Evolutionary conservation across 2,888 invertebrate species (phyloP).

Genomic region (Campoplex capitator): DNA sequence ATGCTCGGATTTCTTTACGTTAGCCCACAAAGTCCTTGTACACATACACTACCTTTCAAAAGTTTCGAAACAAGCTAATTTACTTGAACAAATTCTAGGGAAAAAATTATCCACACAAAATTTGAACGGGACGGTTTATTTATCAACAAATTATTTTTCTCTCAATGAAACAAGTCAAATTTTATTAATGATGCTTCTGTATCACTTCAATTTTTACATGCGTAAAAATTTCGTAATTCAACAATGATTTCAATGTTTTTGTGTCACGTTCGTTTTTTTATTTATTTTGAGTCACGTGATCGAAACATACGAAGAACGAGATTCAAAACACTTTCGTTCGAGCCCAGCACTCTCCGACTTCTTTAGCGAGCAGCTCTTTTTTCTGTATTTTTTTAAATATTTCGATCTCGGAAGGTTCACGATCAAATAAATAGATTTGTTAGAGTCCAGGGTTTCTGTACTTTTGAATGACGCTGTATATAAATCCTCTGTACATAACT

Average conservation of each 20-base stretch:
- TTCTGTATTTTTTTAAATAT: too few species aligned
- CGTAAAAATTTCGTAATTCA: neutral
- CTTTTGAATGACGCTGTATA: conserved; percentile 20
- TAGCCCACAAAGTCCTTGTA: conserved; percentile 60
- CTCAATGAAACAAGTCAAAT: neutral
- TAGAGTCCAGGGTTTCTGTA: neutral
- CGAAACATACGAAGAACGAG: too few species aligned
- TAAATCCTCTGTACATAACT: neutral
- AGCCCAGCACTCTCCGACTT: too few species aligned
- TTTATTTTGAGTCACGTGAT: too few species aligned
- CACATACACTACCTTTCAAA: conserved; percentile 41
- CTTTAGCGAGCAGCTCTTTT: too few species aligned
- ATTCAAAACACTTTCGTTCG: too few species aligned
- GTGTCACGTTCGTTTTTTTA: too few species aligned
- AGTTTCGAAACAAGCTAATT: neutral
- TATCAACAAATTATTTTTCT: neutral
- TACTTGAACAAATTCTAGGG: neutral
- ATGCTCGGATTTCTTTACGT: conserved; percentile 75
- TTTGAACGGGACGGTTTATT: neutral
- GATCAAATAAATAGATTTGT: too few species aligned
- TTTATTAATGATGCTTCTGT: neutral
- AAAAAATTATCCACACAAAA: neutral
- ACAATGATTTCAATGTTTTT: neutral
- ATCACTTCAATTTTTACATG: too few species aligned
- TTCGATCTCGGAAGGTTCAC: too few species aligned